Evolutionary conservation across 1,140 invertebrate species (phyloP).

Genomic region (Apis laboriosa): DNA sequence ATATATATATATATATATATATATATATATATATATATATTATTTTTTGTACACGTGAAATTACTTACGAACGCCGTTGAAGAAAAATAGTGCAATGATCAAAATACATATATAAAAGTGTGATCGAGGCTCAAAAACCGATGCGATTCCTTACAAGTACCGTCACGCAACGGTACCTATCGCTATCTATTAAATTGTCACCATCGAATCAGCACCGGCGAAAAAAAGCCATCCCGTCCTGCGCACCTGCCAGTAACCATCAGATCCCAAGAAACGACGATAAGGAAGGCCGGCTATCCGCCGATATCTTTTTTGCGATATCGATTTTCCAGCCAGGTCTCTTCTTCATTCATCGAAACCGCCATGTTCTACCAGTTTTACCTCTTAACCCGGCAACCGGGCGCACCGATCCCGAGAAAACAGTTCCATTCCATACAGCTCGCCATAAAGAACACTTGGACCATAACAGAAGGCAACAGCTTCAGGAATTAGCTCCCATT

Average conservation of each 20-base stretch:
- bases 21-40: no score
- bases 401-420: constrained; percentile 7
- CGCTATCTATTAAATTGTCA: constrained; percentile 23
- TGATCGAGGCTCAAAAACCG: neutral
- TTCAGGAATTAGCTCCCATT: constrained; percentile 71
- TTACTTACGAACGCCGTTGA: no score
- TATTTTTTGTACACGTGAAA: no score
- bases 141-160: neutral
- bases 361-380: constrained; percentile 22
- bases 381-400: constrained; percentile 28
- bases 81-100: no score
- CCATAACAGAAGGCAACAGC: constrained; percentile 73
- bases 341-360: constrained; percentile 19
- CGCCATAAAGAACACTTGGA: constrained; percentile 72
- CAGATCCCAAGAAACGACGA: constrained; percentile 30
- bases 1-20: no score
- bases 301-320: neutral
- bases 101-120: no score
- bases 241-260: constrained; percentile 22
- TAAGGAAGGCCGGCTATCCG: neutral
- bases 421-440: constrained; percentile 57
- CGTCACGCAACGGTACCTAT: neutral
- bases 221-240: neutral
- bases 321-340: neutral
- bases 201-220: neutral